Conservation (phyloP, 2,888 invertebrate genomes). For the Erebia palarica region DNA sequence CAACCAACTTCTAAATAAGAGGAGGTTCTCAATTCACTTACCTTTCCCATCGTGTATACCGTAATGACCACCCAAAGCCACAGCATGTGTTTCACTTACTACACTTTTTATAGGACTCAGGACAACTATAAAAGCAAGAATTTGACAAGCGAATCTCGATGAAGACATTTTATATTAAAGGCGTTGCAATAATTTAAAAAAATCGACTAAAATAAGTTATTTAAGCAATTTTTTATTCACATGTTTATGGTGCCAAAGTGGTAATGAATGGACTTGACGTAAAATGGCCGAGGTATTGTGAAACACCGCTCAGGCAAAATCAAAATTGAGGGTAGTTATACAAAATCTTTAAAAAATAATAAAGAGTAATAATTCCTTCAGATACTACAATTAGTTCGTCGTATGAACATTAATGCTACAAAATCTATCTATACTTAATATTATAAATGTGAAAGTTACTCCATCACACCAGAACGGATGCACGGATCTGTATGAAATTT, state of each 20-base stretch:
- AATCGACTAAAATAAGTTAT: neutral
- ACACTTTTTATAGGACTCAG: conserved; percentile 50
- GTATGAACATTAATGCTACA: too few relatives aligned
- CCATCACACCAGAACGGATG: too few relatives aligned
- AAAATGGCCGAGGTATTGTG: neutral
- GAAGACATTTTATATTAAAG: neutral
- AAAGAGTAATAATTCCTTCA: neutral
- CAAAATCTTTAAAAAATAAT: neutral
- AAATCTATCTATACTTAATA: neutral
- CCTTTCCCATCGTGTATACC: conserved; percentile 27
- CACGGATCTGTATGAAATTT: too few relatives aligned
- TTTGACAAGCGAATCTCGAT: conserved; percentile 38
- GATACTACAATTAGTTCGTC: neutral
- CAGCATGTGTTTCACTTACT: conserved; percentile 30
- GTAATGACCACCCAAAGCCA: conserved; percentile 33
- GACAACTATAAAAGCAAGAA: conserved; percentile 54
- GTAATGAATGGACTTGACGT: neutral
- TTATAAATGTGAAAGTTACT: too few relatives aligned
- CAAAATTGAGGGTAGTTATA: conserved; percentile 6
- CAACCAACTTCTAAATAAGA: too few relatives aligned
- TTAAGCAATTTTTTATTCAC: neutral
- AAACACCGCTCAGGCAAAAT: neutral
- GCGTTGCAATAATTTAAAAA: conserved; percentile 23
- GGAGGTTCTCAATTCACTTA: neutral
- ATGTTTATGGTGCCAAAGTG: conserved; percentile 1